phyloP scores from a whole-genome alignment of 2,888 invertebrate species.

The Trichopoda pennipes region DNA sequence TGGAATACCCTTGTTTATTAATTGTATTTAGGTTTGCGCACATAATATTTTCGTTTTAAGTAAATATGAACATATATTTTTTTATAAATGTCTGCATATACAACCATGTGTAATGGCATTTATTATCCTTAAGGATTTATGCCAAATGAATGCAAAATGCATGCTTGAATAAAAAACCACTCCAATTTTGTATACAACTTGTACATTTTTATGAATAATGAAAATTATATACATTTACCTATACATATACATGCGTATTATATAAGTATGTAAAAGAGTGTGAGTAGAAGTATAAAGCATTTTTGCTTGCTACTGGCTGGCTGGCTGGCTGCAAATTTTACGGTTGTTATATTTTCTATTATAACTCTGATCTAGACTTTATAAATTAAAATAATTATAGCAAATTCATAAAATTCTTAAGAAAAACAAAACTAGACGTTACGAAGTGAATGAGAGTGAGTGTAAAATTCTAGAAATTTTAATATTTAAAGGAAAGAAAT shows the following conservation, averaged over 20 bases:
- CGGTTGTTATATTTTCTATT: constrained; percentile 39
- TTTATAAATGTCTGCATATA: constrained; percentile 5
- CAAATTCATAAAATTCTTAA: constrained; percentile 11
- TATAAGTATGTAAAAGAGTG: not conserved
- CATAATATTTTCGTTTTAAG: not conserved
- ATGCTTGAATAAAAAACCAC: constrained; percentile 57
- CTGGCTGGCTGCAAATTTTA: constrained; percentile 44
- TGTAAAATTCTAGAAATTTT: not conserved
- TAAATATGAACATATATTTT: not conserved
- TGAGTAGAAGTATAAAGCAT: not conserved
- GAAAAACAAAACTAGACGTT: not conserved
- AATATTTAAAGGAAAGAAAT: not conserved
- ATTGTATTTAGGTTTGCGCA: not conserved
- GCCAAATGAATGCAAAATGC: constrained; percentile 65
- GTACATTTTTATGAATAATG: constrained; percentile 16
- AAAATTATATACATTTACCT: constrained; percentile 6
- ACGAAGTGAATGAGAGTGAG: not conserved
- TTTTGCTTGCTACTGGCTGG: too few relatives aligned
- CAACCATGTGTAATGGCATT: constrained; percentile 41
- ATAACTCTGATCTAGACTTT: constrained; percentile 49
- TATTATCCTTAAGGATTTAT: constrained; percentile 66
- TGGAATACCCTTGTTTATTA: constrained; percentile 13
- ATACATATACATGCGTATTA: constrained; percentile 1
- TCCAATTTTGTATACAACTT: constrained; percentile 61
- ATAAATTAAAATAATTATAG: constrained; percentile 53